A percentile compares a stretch with the other conserved stretches of the same genome.
phyloP scores from a whole-genome alignment of 2,113 vertebrate species.

The Lepidothrix coronata region DNA sequence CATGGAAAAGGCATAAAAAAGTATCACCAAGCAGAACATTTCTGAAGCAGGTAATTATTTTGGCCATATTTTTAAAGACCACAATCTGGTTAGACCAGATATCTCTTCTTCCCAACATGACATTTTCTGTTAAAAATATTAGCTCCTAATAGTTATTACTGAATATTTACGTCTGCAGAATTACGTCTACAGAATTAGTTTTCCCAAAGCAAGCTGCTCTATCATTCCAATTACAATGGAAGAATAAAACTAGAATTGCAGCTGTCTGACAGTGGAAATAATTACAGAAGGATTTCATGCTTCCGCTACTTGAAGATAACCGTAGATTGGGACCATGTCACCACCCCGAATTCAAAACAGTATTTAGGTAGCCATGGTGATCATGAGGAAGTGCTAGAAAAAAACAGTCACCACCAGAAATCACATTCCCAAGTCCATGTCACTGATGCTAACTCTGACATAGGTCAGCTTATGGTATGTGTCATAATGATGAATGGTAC shows the following conservation, averaged over 20 bases:
- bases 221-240: neutral
- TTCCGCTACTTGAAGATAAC: neutral
- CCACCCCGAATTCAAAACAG: fast-evolving
- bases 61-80: neutral
- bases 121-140: neutral
- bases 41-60: neutral
- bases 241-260: neutral
- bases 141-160: neutral
- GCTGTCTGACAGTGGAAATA: neutral
- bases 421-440: neutral
- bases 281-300: neutral
- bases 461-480: neutral
- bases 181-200: neutral
- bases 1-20: neutral
- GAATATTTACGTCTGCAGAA: neutral
- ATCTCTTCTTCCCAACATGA: neutral
- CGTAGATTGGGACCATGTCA: neutral
- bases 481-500: neutral
- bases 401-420: neutral
- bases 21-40: neutral
- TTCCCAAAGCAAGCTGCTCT: neutral
- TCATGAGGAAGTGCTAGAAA: neutral
- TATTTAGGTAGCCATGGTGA: neutral
- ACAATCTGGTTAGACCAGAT: neutral
- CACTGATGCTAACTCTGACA: neutral